Base-by-base conservation (phyloP, 2,888 invertebrate genomes). In the Rhopalosiphum nymphaeae region DNA sequence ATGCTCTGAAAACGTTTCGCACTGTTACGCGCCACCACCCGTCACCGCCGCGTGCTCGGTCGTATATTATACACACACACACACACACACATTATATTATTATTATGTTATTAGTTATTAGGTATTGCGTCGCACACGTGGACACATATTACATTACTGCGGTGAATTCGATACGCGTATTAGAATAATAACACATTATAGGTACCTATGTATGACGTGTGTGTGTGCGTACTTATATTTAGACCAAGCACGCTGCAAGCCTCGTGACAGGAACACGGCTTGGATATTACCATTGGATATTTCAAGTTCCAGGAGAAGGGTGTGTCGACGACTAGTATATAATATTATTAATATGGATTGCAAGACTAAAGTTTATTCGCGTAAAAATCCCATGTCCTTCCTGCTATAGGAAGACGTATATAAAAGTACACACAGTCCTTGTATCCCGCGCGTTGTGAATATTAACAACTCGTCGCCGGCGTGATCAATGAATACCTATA, bases 21-120 rank as follows among this genome's bases (percentile, higher is more conserved):
- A 42, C 94, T 91, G 94, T 94, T 94, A 86, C 94, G 86, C 94
- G 94, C 56, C 87, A 36, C 46, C 90, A 57, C 89, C 67, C 78
- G 89, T 25, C 46, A 46, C 89, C 90, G 67, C 21, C 10, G 11
- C 44, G 90, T 7, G 42, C 46, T 36, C 44, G 89, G 89, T 42
- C 56, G 46, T 61, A 61, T 25, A 57, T 57, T 25, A 25, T 26
- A 25, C 36, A 26, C 25, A 85, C 21, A 53, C 21, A 21, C 49
- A 49, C 13, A 46, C 46, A 46, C 46, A 46, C 46, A 46, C 46
- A 49, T 44, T 11, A 49, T 53, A 53, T 53, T 53, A 53, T n/a
- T 67, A 67, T n/a, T 67, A n/a, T 61, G 67, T 67, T 61, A 61
- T 61, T 61, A 61, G 61, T 61, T 29, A 61, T 61, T 61, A 61